Conservation (phyloP, 1,140 invertebrate species). For the Tyrophagus putrescentiae region DNA sequence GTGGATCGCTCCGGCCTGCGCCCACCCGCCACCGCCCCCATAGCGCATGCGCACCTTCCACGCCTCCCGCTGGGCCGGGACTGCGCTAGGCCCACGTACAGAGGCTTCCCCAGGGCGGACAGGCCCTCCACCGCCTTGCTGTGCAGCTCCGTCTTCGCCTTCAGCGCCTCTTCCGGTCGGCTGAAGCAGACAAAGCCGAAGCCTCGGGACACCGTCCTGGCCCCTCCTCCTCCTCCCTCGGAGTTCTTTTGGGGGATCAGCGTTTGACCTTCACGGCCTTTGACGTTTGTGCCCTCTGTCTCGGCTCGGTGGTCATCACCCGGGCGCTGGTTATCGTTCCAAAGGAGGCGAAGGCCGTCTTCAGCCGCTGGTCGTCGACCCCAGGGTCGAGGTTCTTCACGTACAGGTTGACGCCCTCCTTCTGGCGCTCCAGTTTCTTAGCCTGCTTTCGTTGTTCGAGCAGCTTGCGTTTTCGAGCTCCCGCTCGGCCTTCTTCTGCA, state of each 20-base stretch:
- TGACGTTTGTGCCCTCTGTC: too few relatives aligned
- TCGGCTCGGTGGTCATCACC: conserved; percentile 73
- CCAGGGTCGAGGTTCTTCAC: conserved; percentile 96
- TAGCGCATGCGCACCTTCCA: too few relatives aligned
- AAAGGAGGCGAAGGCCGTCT: conserved; percentile 83
- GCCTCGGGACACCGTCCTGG: too few relatives aligned
- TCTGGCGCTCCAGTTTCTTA: conserved; percentile 79
- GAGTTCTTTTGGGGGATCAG: too few relatives aligned
- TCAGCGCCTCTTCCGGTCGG: conserved; percentile 94
- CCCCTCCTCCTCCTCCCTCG: too few relatives aligned
- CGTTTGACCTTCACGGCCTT: conserved; percentile 73
- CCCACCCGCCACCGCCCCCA: too few relatives aligned
- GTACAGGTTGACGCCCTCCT: conserved; percentile 87
- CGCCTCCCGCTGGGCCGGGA: too few relatives aligned
- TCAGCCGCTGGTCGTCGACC: conserved; percentile 84
- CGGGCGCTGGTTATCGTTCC: conserved; percentile 95
- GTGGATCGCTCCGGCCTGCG: too few relatives aligned
- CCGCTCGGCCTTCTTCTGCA: conserved; percentile 96
- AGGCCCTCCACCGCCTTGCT: conserved; percentile 81
- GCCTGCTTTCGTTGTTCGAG: conserved; percentile 88
- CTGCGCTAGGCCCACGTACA: conserved; percentile 96
- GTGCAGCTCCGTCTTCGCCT: conserved; percentile 98
- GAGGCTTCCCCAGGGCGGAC: too few relatives aligned
- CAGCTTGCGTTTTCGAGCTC: conserved; percentile 88
- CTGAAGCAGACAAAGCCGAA: conserved; percentile 99